Conservation (phyloP, 2,888 invertebrate species). For the Nymphalis c-album region DNA sequence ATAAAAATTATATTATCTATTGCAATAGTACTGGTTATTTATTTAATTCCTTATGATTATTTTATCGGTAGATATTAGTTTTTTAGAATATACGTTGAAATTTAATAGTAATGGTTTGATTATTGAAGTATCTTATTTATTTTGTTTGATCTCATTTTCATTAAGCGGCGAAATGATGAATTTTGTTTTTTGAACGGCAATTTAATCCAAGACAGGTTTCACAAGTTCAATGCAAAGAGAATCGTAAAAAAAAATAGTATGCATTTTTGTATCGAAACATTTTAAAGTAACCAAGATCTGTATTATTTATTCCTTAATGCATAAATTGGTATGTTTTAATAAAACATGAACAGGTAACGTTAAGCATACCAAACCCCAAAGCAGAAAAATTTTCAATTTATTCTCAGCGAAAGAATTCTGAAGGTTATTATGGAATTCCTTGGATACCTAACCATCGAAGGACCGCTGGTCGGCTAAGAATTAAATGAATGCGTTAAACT, state of each 20-base stretch:
- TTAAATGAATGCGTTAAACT: slow-evolving; percentile 9
- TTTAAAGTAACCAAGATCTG: background rate
- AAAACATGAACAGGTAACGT: slow-evolving; percentile 36
- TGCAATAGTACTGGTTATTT: no score
- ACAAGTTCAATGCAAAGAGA: no score
- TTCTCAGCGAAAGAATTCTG: slow-evolving; percentile 35
- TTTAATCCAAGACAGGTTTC: no score
- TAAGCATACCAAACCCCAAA: slow-evolving; percentile 36
- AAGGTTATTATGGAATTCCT: slow-evolving; percentile 37
- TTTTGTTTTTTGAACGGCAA: no score
- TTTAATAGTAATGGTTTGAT: no score
- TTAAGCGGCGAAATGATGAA: no score
- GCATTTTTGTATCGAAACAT: slow-evolving; percentile 4
- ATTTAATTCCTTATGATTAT: no score
- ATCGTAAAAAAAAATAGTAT: background rate
- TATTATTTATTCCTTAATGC: slow-evolving; percentile 23
- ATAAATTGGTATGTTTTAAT: slow-evolving; percentile 36
- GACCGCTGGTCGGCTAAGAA: slow-evolving; percentile 27
- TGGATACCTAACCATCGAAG: slow-evolving; percentile 31
- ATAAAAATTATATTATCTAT: no score
- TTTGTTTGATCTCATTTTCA: no score
- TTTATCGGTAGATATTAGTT: no score
- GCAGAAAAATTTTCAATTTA: slow-evolving; percentile 39
- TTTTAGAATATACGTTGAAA: no score
- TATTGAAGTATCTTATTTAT: no score